phyloP scores from a whole-genome alignment of 2,113 vertebrate genomes.

The Prionailurus viverrinus region DNA sequence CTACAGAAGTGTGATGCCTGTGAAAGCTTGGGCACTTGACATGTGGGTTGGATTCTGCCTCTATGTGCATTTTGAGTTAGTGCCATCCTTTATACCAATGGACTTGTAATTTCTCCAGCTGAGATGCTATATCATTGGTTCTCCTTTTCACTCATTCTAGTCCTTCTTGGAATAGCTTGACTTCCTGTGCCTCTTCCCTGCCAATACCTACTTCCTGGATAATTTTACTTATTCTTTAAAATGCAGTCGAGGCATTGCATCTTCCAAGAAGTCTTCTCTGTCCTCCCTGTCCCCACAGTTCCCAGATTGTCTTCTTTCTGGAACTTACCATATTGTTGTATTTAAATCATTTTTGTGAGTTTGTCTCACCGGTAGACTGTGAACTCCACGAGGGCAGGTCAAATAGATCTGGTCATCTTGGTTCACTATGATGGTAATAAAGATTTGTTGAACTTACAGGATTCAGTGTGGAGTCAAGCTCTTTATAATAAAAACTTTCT shows the following conservation, averaged over 20 bases:
- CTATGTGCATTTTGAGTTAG: neutral
- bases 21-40: neutral
- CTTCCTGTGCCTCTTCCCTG: neutral
- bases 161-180: neutral
- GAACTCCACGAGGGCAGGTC: neutral
- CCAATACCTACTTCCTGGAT: neutral
- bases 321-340: neutral
- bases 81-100: neutral
- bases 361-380: neutral
- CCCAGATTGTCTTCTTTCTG: neutral
- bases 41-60: neutral
- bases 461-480: neutral
- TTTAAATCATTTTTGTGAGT: neutral
- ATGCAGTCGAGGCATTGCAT: neutral
- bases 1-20: neutral
- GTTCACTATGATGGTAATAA: neutral
- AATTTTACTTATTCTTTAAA: neutral
- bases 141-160: neutral
- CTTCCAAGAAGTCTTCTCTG: neutral
- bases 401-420: neutral
- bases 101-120: neutral
- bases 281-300: neutral
- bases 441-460: neutral
- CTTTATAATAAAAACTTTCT: neutral
- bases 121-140: neutral